Percentiles rank a stretch among this genome's conserved stretches.
Evolutionary conservation across 2,113 vertebrate genomes (phyloP).

Genomic region (Halcyon senegalensis): DNA sequence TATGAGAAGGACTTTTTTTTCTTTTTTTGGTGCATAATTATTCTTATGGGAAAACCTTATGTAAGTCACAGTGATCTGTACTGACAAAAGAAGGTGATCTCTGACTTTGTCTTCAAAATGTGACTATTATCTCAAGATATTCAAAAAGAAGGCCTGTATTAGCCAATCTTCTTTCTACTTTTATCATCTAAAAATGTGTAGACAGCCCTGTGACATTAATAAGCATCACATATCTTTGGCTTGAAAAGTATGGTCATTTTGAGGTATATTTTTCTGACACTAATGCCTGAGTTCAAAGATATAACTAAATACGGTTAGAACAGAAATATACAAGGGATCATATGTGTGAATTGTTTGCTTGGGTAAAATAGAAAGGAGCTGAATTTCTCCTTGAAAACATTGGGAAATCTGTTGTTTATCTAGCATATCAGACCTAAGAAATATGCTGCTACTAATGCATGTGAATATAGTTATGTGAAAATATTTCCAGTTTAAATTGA

Average conservation of each 20-base stretch:
- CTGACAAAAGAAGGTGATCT: not conserved
- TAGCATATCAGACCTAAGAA: not conserved
- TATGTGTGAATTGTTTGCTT: not conserved
- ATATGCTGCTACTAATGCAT: not conserved
- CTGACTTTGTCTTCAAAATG: not conserved
- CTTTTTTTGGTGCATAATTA: not conserved
- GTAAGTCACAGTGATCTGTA: not conserved
- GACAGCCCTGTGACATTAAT: not conserved
- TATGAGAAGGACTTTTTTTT: not conserved
- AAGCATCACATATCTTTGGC: not conserved
- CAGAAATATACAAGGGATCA: not conserved
- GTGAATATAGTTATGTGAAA: not conserved
- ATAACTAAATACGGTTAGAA: conserved; percentile 32
- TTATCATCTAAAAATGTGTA: not conserved
- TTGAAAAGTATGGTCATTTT: not conserved
- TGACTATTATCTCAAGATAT: not conserved
- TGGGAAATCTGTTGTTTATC: not conserved
- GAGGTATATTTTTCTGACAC: not conserved
- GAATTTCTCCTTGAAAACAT: conserved; percentile 29
- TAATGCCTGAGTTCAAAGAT: conserved; percentile 42
- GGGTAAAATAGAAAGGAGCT: not conserved
- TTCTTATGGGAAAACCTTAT: not conserved
- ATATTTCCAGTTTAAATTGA: not conserved
- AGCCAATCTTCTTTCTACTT: not conserved
- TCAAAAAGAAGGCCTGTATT: not conserved